These are phyloP conservation scores for Hylaea fasciaria DNA, from an alignment of 2,888 invertebrate genomes.

Conservation along the genomic window DNA sequence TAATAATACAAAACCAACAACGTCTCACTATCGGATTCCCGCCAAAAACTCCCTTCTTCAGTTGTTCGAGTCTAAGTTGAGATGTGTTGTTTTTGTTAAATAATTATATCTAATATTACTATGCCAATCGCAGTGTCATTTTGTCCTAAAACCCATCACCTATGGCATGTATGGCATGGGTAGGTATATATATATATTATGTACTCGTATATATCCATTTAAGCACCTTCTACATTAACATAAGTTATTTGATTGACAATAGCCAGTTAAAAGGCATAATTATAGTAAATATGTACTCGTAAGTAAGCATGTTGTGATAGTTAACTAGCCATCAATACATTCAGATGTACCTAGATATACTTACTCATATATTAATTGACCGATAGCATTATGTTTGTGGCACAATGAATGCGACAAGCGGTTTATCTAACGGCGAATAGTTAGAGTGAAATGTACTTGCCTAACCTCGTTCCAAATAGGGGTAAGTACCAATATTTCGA, in stretches of 20 bases:
- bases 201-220: too few relatives aligned
- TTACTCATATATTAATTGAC: conserved; percentile 31
- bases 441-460: conserved; percentile 12
- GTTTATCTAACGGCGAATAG: conserved; percentile 33
- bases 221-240: conserved; percentile 2
- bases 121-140: too few relatives aligned
- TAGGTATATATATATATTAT: not conserved
- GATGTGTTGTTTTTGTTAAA: too few relatives aligned
- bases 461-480: conserved; percentile 18
- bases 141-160: too few relatives aligned
- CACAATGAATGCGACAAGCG: conserved; percentile 30
- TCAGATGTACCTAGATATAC: too few relatives aligned
- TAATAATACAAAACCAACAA: too few relatives aligned
- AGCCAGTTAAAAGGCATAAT: conserved; percentile 8
- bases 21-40: too few relatives aligned
- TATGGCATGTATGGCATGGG: not conserved
- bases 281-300: too few relatives aligned
- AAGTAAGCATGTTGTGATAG: conserved; percentile 20
- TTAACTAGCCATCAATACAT: conserved; percentile 17
- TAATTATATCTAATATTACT: too few relatives aligned
- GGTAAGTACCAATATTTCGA: conserved; percentile 2
- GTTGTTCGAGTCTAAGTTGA: too few relatives aligned
- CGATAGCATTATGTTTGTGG: conserved; percentile 29
- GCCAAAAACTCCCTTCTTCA: too few relatives aligned
- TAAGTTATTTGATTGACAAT: conserved; percentile 12